phyloP scores from a whole-genome alignment of 2,888 invertebrate genomes.

The Nasonovia ribisnigri region DNA sequence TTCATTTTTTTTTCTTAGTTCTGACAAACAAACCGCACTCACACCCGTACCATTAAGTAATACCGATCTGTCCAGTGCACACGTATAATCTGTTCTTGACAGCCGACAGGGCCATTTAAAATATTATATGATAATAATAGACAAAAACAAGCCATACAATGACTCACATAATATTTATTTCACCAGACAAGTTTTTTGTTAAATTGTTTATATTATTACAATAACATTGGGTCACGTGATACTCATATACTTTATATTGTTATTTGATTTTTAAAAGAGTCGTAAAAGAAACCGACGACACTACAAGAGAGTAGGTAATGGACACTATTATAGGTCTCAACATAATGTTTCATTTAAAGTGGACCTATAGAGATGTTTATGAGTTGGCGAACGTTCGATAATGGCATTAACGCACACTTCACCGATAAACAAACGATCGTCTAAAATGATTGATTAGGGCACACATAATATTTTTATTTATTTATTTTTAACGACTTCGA shows the following conservation, averaged over 20 bases:
- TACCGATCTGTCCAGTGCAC: not conserved
- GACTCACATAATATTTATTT: not conserved
- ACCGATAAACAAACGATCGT: conserved; percentile 31
- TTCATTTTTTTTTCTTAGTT: not conserved
- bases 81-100: not conserved
- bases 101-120: not conserved
- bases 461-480: not conserved
- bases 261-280: conserved; percentile 40
- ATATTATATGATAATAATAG: not conserved
- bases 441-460: conserved; percentile 12
- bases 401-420: not conserved
- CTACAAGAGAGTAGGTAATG: not conserved
- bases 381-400: conserved; percentile 39
- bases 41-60: not conserved
- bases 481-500: conserved; percentile 8
- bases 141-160: not conserved
- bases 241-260: not conserved
- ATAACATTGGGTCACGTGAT: not conserved
- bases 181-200: not conserved
- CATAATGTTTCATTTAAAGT: not conserved
- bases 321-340: conserved; percentile 1
- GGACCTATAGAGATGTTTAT: not conserved
- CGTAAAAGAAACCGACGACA: not conserved
- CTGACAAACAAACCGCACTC: conserved; percentile 23
- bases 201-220: conserved; percentile 17